A percentile compares a stretch with the other conserved stretches of the same genome.
phyloP scores from a whole-genome alignment of 2,888 invertebrate genomes.

The Tromatobia lineatoria region DNA sequence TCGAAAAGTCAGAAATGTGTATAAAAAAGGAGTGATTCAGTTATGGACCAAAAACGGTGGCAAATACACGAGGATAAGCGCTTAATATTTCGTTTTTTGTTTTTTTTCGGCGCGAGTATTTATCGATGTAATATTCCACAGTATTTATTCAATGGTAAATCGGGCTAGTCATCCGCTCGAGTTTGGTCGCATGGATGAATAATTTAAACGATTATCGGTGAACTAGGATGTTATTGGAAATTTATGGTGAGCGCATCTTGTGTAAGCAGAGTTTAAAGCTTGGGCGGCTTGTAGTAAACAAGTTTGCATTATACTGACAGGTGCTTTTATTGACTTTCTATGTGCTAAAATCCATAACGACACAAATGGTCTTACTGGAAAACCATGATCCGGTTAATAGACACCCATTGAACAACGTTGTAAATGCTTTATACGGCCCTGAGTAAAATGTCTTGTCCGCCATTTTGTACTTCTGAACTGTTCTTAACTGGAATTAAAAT shows the following conservation, averaged over 20 bases:
- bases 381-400: neutral
- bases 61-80: neutral
- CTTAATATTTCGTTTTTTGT: neutral
- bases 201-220: conserved; percentile 33
- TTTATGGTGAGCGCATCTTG: conserved; percentile 7
- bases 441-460: neutral
- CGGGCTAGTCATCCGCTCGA: neutral
- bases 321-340: neutral
- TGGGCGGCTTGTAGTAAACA: neutral
- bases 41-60: neutral
- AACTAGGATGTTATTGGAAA: conserved; percentile 18
- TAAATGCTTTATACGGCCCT: neutral
- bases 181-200: neutral
- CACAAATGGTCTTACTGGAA: neutral
- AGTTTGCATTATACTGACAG: neutral
- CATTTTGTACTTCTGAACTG: neutral
- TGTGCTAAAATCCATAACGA: neutral
- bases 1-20: neutral
- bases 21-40: neutral
- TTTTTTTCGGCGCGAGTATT: neutral
- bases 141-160: conserved; percentile 4
- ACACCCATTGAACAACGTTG: neutral
- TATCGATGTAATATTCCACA: neutral
- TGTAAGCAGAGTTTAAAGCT: conserved; percentile 10
- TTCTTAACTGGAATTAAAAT: neutral